These are phyloP conservation scores for Holothuria glaberrima DNA, from an alignment of 35 echinoderm and acorn worm genomes.

Conservation along the genomic window DNA sequence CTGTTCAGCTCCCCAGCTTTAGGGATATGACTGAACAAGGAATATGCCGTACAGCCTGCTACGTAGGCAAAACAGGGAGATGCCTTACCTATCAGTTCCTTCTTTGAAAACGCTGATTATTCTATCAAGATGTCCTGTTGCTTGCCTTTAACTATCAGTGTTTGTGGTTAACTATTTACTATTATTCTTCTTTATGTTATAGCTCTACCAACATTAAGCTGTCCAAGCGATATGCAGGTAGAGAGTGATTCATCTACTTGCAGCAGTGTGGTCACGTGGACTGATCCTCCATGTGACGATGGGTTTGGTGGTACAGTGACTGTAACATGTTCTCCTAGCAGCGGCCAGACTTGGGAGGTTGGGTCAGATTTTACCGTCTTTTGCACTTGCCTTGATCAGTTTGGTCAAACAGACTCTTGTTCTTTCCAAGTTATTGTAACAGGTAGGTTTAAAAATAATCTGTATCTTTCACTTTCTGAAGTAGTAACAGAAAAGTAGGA, in stretches of 20 bases:
- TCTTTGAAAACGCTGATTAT: too few relatives aligned
- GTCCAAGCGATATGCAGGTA: not conserved
- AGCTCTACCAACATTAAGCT: not conserved
- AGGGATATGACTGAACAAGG: too few relatives aligned
- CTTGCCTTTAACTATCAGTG: too few relatives aligned
- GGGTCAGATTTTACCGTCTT: not conserved
- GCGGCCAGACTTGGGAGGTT: not conserved
- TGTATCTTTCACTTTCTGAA: too few relatives aligned
- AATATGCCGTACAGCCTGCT: too few relatives aligned
- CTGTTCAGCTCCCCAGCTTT: too few relatives aligned
- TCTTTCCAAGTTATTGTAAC: conserved; percentile 12
- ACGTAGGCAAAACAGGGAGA: too few relatives aligned
- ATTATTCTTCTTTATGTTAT: too few relatives aligned
- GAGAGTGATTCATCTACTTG: not conserved
- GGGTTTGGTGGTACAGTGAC: not conserved
- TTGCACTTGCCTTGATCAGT: not conserved
- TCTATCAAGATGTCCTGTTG: too few relatives aligned
- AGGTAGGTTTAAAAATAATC: not conserved
- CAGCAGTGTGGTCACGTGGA: not conserved
- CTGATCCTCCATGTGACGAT: not conserved
- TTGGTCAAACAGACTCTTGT: not conserved
- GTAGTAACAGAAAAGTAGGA: too few relatives aligned
- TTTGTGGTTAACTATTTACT: too few relatives aligned
- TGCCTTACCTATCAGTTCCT: too few relatives aligned
- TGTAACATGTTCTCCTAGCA: not conserved